These are phyloP conservation scores for Chondrosia reniformis DNA, from an alignment of 37 sponge, comb jelly and placozoan genomes.

Conservation along the genomic window DNA sequence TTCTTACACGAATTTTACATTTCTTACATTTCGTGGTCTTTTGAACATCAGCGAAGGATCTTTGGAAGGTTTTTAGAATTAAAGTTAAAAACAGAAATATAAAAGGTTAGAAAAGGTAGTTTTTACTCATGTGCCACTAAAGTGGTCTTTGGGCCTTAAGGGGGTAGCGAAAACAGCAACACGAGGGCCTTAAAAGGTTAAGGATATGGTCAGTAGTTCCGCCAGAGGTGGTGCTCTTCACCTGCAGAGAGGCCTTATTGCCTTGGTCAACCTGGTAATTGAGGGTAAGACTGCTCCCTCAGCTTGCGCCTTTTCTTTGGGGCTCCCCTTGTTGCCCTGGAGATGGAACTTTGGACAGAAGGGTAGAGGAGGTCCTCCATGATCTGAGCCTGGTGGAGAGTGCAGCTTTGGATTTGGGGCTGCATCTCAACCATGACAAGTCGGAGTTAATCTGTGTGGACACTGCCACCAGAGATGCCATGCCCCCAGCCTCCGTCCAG, in stretches of 20 bases:
- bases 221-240: not conserved
- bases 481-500: not conserved
- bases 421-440: not conserved
- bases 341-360: not conserved
- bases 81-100: too few relatives aligned
- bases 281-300: constrained; percentile 1
- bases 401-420: constrained; percentile 1
- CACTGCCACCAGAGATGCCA: not conserved
- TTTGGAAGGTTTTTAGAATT: too few relatives aligned
- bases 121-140: too few relatives aligned
- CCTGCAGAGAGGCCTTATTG: not conserved
- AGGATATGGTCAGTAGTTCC: not conserved
- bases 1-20: too few relatives aligned
- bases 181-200: too few relatives aligned
- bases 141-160: too few relatives aligned
- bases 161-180: too few relatives aligned
- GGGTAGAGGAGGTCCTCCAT: not conserved
- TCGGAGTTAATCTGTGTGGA: not conserved
- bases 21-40: too few relatives aligned
- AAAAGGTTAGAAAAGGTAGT: too few relatives aligned
- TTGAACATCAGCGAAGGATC: too few relatives aligned
- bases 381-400: not conserved
- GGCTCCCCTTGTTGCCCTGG: not conserved
- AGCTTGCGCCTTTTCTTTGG: not conserved
- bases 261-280: not conserved